These are phyloP conservation scores for Cephus sareptanus DNA, from an alignment of 2,888 invertebrate species.

Conservation along the genomic window DNA sequence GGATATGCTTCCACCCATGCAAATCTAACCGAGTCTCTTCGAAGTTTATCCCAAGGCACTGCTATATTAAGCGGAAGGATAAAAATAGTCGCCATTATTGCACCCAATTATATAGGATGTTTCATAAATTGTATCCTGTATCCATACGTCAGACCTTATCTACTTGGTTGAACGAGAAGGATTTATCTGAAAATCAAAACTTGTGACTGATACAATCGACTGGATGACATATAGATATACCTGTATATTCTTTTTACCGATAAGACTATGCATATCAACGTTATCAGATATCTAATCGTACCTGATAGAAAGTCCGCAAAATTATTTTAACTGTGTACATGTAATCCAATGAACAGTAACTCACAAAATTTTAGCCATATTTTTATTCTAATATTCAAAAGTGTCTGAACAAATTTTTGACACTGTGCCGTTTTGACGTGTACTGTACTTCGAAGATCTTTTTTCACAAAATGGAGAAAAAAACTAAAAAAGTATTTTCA, in stretches of 20 bases:
- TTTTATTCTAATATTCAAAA: not conserved
- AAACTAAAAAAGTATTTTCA: not conserved
- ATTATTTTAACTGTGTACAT: not conserved
- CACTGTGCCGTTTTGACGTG: not conserved
- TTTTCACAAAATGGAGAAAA: not conserved
- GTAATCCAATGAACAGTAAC: not conserved
- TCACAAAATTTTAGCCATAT: not conserved
- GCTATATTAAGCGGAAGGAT: not conserved
- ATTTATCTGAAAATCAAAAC: not conserved
- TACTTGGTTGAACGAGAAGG: not conserved
- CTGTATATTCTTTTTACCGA: not conserved
- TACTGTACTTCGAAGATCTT: not conserved
- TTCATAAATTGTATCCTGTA: not conserved
- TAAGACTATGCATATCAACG: not conserved
- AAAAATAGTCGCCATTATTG: not conserved
- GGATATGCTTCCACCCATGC: conserved; percentile 1
- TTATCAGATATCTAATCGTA: not conserved
- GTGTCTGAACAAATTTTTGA: not conserved
- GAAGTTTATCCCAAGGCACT: not conserved
- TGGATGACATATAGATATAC: not conserved
- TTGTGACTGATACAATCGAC: not conserved
- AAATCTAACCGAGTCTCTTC: not conserved
- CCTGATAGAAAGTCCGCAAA: not conserved
- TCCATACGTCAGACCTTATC: not conserved
- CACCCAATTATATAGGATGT: not conserved